These are phyloP conservation scores for Nomia melanderi DNA, from an alignment of 1,140 invertebrate genomes.

Conservation along the genomic window DNA sequence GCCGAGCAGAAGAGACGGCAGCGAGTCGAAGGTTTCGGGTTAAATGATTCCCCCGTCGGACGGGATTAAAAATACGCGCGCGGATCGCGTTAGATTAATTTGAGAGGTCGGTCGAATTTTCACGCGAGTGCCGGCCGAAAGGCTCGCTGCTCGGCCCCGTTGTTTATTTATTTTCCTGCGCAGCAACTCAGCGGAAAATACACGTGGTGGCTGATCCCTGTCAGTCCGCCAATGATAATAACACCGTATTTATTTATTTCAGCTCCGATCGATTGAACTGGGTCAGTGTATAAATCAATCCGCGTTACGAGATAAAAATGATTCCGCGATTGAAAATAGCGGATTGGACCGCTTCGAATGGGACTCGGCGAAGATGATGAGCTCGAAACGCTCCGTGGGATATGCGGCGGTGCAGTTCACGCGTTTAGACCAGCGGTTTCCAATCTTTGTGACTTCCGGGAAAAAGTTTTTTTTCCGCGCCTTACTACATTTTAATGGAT, in stretches of 20 bases:
- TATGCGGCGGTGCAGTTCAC: too few species aligned
- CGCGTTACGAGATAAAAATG: too few species aligned
- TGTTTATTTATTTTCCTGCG: not conserved
- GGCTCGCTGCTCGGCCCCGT: not conserved
- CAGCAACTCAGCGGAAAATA: not conserved
- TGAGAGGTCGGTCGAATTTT: not conserved
- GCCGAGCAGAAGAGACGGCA: too few species aligned
- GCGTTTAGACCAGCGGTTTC: too few species aligned
- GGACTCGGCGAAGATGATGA: not conserved
- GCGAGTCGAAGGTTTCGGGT: too few species aligned
- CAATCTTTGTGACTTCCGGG: too few species aligned
- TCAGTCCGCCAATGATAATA: not conserved
- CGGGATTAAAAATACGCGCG: not conserved
- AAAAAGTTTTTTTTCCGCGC: too few species aligned
- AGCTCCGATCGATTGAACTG: not conserved
- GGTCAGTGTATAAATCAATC: not conserved
- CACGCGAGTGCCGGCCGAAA: not conserved
- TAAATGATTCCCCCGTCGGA: not conserved
- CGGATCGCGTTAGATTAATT: not conserved
- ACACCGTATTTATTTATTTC: conserved; percentile 1
- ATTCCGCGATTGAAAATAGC: not conserved
- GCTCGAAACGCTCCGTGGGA: too few species aligned
- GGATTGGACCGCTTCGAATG: too few species aligned
- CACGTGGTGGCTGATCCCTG: not conserved
- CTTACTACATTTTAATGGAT: too few species aligned